phyloP scores from a whole-genome alignment of 2,888 invertebrate species.

The Acrocyrtus sp. region DNA sequence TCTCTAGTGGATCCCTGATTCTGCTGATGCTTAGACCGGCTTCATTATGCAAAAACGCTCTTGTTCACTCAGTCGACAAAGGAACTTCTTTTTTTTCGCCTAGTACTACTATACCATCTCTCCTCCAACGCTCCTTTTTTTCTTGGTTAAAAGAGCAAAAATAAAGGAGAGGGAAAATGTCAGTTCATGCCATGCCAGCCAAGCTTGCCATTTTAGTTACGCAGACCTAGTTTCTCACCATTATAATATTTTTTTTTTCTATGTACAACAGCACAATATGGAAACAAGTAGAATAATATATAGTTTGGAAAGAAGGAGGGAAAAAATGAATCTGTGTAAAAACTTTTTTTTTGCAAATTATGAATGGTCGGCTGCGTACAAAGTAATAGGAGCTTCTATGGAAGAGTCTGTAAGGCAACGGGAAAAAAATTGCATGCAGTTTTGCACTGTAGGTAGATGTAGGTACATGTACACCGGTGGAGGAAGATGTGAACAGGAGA shows the following conservation, averaged over 20 bases:
- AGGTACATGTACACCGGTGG: not conserved
- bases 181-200: conserved; percentile 14
- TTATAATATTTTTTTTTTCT: not conserved
- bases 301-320: not conserved
- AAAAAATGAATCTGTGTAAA: conserved; percentile 31
- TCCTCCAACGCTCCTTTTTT: not conserved
- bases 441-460: not conserved
- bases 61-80: conserved; percentile 41
- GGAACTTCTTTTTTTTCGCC: conserved; percentile 8
- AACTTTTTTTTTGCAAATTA: conserved; percentile 37
- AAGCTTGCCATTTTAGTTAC: conserved; percentile 32
- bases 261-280: not conserved
- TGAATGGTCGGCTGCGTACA: conserved; percentile 23
- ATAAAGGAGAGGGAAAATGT: conserved; percentile 32
- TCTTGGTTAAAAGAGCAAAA: conserved; percentile 15
- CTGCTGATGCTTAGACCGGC: conserved; percentile 21
- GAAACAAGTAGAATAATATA: not conserved
- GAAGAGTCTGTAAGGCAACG: not conserved
- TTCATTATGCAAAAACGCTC: conserved; percentile 46
- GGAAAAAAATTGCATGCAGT: not conserved
- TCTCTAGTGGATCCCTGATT: conserved; percentile 5
- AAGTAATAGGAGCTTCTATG: not conserved
- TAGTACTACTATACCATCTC: no score
- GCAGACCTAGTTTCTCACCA: conserved; percentile 26
- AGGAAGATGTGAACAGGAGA: not conserved